Evolutionary conservation across 2,888 invertebrate species (phyloP).

Genomic region (Mycalesis mineus): DNA sequence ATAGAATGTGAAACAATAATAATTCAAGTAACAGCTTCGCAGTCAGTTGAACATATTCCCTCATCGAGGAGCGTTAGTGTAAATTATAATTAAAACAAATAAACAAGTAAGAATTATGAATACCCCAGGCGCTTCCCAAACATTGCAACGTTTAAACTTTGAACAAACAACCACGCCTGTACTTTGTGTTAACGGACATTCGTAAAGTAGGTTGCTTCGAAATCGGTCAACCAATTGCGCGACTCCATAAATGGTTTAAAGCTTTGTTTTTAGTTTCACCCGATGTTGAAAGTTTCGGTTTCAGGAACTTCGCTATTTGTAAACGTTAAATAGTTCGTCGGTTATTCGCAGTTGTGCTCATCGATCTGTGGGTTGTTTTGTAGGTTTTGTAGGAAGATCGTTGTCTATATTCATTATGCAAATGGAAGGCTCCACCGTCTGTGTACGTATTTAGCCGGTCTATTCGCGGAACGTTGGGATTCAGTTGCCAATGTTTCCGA

Average conservation of each 20-base stretch:
- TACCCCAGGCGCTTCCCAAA: slow-evolving; percentile 6
- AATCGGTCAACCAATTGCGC: slow-evolving; percentile 60
- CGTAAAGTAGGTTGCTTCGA: slow-evolving; percentile 52
- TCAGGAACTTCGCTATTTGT: slow-evolving; percentile 39
- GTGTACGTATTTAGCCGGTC: slow-evolving; percentile 60
- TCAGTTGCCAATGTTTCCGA: slow-evolving; percentile 19
- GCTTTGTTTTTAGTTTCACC: slow-evolving; percentile 42
- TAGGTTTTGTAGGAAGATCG: slow-evolving; percentile 46
- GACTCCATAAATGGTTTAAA: slow-evolving; percentile 47
- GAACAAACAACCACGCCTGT: slow-evolving; percentile 21
- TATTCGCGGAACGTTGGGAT: slow-evolving; percentile 44
- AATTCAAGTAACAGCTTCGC: too few relatives aligned
- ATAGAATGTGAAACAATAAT: too few relatives aligned
- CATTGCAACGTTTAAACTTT: slow-evolving; percentile 15
- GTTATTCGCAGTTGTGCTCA: neutral
- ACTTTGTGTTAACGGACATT: slow-evolving; percentile 34
- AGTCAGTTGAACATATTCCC: neutral
- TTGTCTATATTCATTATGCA: slow-evolving; percentile 65
- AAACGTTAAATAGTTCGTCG: slow-evolving; percentile 47
- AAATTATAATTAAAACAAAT: slow-evolving; percentile 6
- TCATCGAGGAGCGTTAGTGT: neutral
- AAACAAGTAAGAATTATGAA: slow-evolving; percentile 7
- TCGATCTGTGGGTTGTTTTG: slow-evolving; percentile 37
- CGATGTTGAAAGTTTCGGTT: slow-evolving; percentile 34
- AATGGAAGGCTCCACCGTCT: slow-evolving; percentile 53